Evolutionary conservation across 23 tunicate genomes (phyloP).

Genomic region (Diplosoma virens): DNA sequence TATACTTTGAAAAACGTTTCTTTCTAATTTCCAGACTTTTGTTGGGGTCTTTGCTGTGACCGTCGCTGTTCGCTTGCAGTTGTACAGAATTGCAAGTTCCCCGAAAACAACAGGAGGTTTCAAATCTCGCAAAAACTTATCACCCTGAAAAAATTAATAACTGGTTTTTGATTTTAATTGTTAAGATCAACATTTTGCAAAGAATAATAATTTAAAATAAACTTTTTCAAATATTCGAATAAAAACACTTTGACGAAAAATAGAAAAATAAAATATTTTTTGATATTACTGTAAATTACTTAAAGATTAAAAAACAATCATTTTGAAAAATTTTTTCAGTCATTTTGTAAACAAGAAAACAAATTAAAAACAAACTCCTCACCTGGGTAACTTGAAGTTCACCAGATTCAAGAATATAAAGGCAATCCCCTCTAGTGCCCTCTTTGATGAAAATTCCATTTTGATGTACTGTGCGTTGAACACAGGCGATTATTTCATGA

Average conservation of each 20-base stretch:
- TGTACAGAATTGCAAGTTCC: conserved; percentile 88
- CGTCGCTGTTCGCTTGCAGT: conserved; percentile 93
- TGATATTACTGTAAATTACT: too few relatives aligned
- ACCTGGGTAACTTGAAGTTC: conserved; percentile 77
- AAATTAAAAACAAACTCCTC: not conserved
- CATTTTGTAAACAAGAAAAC: not conserved
- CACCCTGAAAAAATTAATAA: too few relatives aligned
- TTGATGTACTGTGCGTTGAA: conserved; percentile 61
- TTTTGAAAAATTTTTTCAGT: too few relatives aligned
- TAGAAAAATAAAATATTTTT: too few relatives aligned
- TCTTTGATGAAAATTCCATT: conserved; percentile 81
- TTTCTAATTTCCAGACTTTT: conserved; percentile 79
- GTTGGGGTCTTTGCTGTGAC: conserved; percentile 74
- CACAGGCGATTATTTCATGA: conserved; percentile 76
- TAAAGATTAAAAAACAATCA: too few relatives aligned
- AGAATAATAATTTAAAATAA: too few relatives aligned
- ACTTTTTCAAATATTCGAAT: too few relatives aligned
- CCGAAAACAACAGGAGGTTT: conserved; percentile 86
- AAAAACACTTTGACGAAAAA: too few relatives aligned
- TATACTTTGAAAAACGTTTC: conserved; percentile 64
- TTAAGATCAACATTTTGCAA: too few relatives aligned
- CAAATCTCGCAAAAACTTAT: conserved; percentile 14
- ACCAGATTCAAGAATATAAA: conserved; percentile 89
- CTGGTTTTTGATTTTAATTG: too few relatives aligned
- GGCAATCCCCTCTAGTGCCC: conserved; percentile 91